A percentile compares a stretch with the other conserved stretches of the same genome.
These are phyloP conservation scores for Saturnia japonica DNA, from an alignment of 2,888 invertebrate species.

Conservation along the genomic window DNA sequence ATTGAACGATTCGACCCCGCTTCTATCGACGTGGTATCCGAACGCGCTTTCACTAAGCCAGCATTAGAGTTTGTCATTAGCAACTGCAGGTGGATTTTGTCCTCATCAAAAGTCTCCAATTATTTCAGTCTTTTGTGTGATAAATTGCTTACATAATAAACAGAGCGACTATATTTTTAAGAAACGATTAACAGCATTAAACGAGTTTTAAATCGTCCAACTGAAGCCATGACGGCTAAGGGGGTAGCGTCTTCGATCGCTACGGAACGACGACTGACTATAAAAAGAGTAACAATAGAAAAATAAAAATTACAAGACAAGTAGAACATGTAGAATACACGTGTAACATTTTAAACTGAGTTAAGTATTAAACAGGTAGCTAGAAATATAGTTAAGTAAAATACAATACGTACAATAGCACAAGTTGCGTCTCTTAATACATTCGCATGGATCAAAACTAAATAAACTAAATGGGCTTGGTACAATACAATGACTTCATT, in stretches of 20 bases:
- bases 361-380: not conserved
- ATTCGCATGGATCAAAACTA: constrained; percentile 1
- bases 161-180: not conserved
- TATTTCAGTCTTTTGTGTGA: not conserved
- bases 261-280: too few species aligned
- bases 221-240: too few species aligned
- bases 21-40: too few species aligned
- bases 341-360: not conserved
- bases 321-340: not conserved
- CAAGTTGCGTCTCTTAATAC: not conserved
- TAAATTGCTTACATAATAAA: not conserved
- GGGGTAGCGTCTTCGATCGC: too few species aligned
- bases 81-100: not conserved
- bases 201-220: not conserved
- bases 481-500: constrained; percentile 11
- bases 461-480: not conserved
- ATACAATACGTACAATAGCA: too few species aligned
- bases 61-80: not conserved
- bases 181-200: not conserved
- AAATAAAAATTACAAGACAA: not conserved
- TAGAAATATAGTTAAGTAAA: not conserved
- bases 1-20: too few species aligned
- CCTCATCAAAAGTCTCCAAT: not conserved
- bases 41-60: too few species aligned
- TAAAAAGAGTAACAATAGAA: not conserved